These are phyloP conservation scores for Panorpa germanica DNA, from an alignment of 2,888 invertebrate species.

Conservation along the genomic window DNA sequence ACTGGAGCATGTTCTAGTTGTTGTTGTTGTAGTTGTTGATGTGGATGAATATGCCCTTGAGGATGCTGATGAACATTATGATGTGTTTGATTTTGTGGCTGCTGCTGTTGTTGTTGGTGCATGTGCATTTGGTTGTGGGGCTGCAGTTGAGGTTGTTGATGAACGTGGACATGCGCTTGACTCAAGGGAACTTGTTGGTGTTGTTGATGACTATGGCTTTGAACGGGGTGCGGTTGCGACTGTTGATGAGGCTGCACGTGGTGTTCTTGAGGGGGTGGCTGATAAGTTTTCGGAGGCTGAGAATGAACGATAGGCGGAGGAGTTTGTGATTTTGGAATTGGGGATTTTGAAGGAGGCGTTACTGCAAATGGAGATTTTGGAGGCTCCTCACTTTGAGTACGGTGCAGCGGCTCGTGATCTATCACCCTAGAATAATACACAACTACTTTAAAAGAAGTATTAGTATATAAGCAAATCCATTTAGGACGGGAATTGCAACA, in stretches of 20 bases:
- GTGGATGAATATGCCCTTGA: too few species aligned
- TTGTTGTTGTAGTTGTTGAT: too few species aligned
- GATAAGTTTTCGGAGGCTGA: slow-evolving; percentile 7
- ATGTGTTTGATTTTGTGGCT: too few species aligned
- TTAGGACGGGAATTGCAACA: slow-evolving; percentile 2
- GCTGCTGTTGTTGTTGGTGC: slow-evolving; percentile 12
- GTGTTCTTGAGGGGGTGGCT: slow-evolving; percentile 5
- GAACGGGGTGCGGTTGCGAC: slow-evolving; percentile 11
- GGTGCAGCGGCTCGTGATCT: slow-evolving; percentile 58
- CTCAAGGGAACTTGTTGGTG: slow-evolving; percentile 10
- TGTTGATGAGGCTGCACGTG: slow-evolving; percentile 10
- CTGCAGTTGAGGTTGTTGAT: slow-evolving; percentile 10
- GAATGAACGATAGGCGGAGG: slow-evolving; percentile 8
- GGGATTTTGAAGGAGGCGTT: slow-evolving; percentile 15
- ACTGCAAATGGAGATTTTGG: slow-evolving; percentile 35
- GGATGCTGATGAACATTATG: too few species aligned
- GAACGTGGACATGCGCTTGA: slow-evolving; percentile 8
- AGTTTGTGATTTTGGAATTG: too few species aligned
- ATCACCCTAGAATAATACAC: slow-evolving; percentile 12
- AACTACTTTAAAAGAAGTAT: neutral
- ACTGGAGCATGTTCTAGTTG: too few species aligned
- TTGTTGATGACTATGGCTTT: slow-evolving; percentile 9
- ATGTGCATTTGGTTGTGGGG: slow-evolving; percentile 11
- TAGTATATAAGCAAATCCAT: neutral
- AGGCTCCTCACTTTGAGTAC: slow-evolving; percentile 74